A percentile compares a stretch with the other conserved stretches of the same genome.
These are phyloP conservation scores for Ptychochromis oligacanthus DNA, from an alignment of 2,113 vertebrate species.

Conservation along the genomic window DNA sequence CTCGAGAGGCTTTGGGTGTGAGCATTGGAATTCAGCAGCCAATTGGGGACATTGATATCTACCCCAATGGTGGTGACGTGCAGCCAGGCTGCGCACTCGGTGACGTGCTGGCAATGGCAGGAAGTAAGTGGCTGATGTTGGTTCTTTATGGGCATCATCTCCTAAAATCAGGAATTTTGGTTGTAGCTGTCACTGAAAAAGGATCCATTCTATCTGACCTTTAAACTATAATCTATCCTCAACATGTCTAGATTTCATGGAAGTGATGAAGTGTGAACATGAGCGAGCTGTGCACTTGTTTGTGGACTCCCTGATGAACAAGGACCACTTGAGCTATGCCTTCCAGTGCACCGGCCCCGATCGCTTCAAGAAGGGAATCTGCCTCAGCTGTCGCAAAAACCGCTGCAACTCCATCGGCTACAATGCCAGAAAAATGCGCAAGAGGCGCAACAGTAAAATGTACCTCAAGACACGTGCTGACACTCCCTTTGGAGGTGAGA, in stretches of 20 bases:
- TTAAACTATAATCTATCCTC: neutral
- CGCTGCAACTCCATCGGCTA: conserved; percentile 95
- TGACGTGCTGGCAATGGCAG: conserved; percentile 85
- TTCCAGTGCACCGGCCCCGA: conserved; percentile 90
- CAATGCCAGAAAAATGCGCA: conserved; percentile 85
- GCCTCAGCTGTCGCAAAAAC: conserved; percentile 96
- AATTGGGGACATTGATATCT: conserved; percentile 93
- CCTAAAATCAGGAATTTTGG: neutral
- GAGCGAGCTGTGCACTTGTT: conserved; percentile 94
- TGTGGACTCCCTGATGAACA: conserved; percentile 93
- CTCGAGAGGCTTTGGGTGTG: conserved; percentile 87
- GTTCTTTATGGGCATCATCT: neutral
- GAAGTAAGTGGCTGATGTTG: conserved; percentile 83
- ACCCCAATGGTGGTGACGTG: conserved; percentile 93
- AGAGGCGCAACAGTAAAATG: conserved; percentile 92
- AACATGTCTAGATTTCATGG: conserved; percentile 83
- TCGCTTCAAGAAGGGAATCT: conserved; percentile 96
- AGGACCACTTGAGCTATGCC: conserved; percentile 91
- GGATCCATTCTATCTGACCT: neutral
- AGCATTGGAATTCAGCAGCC: conserved; percentile 97
- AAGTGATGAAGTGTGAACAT: conserved; percentile 91
- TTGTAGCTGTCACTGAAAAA: neutral
- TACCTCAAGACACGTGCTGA: conserved; percentile 93
- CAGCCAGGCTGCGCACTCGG: conserved; percentile 91
- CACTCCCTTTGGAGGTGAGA: conserved; percentile 92